These are phyloP conservation scores for Gobiocypris rarus DNA, from an alignment of 2,113 vertebrate species.

Conservation along the genomic window DNA sequence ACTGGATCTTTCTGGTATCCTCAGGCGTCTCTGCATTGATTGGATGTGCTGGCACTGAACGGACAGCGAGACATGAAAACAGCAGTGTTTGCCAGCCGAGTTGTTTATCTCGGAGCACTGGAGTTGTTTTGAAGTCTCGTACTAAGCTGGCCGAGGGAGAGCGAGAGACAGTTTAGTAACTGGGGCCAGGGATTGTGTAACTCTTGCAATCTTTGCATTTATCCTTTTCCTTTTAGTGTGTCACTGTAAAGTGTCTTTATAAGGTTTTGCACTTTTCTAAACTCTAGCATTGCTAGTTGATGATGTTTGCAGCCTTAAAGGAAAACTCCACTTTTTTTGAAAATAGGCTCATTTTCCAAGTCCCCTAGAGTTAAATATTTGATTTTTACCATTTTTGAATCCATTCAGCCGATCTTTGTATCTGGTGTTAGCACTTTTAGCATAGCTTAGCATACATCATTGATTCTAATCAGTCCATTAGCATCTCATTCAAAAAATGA, in stretches of 20 bases:
- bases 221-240: background rate
- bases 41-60: background rate
- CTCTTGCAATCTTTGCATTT: background rate
- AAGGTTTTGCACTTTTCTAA: background rate
- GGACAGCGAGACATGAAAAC: background rate
- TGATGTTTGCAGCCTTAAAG: no score
- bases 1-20: background rate
- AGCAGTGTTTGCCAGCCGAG: background rate
- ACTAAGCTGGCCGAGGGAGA: background rate
- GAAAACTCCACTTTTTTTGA: no score
- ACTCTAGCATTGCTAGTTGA: background rate
- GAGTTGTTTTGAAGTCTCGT: background rate
- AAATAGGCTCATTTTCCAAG: no score
- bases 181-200: background rate
- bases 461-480: no score
- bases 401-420: no score
- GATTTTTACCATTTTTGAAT: no score
- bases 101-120: slow-evolving; percentile 1
- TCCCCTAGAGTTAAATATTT: no score
- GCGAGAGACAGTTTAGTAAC: background rate
- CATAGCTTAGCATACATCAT: no score
- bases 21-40: background rate
- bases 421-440: no score
- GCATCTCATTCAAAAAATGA: no score
- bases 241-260: background rate